Conservation (phyloP, 2,888 invertebrate genomes). For the Harpagoxenus sublaevis region DNA sequence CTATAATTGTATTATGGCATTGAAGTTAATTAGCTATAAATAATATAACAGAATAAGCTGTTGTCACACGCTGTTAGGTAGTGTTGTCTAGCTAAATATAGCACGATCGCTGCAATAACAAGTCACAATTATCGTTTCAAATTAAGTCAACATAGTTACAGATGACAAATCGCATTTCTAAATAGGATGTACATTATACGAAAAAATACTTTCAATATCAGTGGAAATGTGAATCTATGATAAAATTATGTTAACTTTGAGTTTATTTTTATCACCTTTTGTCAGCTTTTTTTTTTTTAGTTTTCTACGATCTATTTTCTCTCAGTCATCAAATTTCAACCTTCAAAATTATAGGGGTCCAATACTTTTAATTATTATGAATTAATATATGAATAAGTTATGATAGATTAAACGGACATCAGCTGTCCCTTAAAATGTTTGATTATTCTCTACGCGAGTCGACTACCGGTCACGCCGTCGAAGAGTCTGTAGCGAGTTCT, state of each 20-base stretch:
- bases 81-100: neutral
- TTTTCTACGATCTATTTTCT: neutral
- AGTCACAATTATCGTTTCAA: neutral
- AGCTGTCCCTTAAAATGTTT: neutral
- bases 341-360: neutral
- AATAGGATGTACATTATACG: neutral
- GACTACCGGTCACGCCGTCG: neutral
- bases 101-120: neutral
- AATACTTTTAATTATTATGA: neutral
- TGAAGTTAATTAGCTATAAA: conserved; percentile 4
- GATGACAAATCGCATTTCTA: neutral
- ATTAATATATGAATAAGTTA: neutral
- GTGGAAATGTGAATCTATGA: neutral
- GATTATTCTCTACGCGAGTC: neutral
- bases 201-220: neutral
- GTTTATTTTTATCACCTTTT: neutral
- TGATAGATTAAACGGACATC: neutral
- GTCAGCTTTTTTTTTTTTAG: neutral
- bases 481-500: neutral
- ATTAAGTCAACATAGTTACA: neutral
- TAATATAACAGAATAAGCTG: neutral
- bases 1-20: neutral
- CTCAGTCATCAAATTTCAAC: neutral
- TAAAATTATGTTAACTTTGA: neutral
- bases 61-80: neutral